Percentiles rank a stretch among this genome's conserved stretches.
These are phyloP conservation scores for Onychomys arenicola DNA, from an alignment of 2,797 vertebrate genomes.

Conservation along the genomic window DNA sequence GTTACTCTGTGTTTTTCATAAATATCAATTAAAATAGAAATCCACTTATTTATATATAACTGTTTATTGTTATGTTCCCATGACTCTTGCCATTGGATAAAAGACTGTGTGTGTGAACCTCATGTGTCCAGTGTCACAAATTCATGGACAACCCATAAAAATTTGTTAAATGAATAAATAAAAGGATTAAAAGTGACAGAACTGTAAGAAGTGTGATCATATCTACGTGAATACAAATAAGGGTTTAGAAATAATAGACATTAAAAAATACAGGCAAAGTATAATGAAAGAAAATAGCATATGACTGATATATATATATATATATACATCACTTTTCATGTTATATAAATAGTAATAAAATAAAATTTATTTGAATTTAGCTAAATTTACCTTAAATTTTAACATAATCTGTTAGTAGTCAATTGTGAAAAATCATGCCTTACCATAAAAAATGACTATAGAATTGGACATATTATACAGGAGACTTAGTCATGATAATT, in stretches of 20 bases:
- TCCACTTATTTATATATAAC: background rate
- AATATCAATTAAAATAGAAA: slow-evolving; percentile 41
- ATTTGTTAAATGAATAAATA: slow-evolving; percentile 5
- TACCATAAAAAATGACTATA: background rate
- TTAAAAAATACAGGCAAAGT: background rate
- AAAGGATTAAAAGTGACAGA: background rate
- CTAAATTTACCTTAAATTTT: background rate
- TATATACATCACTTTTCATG: background rate
- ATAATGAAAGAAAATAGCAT: background rate
- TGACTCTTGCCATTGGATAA: background rate
- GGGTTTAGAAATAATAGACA: background rate
- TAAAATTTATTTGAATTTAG: background rate
- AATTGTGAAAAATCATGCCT: background rate
- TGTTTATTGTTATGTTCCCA: background rate
- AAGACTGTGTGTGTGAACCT: background rate
- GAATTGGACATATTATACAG: background rate
- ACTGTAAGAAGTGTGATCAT: background rate
- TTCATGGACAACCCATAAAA: background rate
- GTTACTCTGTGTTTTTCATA: background rate
- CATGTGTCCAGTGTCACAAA: background rate
- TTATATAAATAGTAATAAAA: background rate
- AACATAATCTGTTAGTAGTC: background rate
- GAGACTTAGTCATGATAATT: background rate
- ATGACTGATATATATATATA: background rate
- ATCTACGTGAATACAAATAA: slow-evolving; percentile 5